Percentiles rank a stretch among this genome's conserved stretches.
Conservation (phyloP, 2,888 invertebrate species). For the Phanerotoma sp. region DNA sequence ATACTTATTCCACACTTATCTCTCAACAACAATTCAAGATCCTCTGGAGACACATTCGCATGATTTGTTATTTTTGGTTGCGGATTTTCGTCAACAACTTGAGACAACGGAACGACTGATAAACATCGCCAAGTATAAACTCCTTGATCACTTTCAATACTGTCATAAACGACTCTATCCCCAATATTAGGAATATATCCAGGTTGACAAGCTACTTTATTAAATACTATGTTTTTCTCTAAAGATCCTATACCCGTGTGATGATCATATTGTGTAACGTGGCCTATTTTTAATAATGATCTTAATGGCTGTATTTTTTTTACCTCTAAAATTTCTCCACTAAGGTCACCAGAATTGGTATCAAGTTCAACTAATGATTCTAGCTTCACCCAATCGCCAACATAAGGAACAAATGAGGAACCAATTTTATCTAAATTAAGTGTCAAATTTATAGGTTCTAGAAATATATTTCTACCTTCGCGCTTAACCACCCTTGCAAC, state of each 20-base stretch:
- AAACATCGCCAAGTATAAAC: constrained; percentile 65
- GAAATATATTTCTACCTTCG: constrained; percentile 53
- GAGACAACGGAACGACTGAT: constrained; percentile 52
- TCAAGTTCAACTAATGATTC: constrained; percentile 66
- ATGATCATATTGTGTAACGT: constrained; percentile 57
- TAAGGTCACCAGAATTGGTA: constrained; percentile 59
- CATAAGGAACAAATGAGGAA: constrained; percentile 67
- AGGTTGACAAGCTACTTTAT: constrained; percentile 60
- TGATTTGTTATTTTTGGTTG: background rate
- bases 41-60: background rate
- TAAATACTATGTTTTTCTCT: constrained; percentile 64
- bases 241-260: constrained; percentile 60
- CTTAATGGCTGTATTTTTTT: constrained; percentile 65
- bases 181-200: constrained; percentile 63
- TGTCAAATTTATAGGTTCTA: constrained; percentile 62
- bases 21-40: constrained; percentile 44
- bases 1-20: constrained; percentile 62
- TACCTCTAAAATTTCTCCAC: constrained; percentile 65
- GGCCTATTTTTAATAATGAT: constrained; percentile 60
- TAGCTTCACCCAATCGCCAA: constrained; percentile 71
- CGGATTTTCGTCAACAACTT: constrained; percentile 19
- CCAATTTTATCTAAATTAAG: constrained; percentile 66
- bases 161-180: constrained; percentile 67
- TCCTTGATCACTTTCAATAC: constrained; percentile 73
- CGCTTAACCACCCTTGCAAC: constrained; percentile 57